Evolutionary conservation across 1,140 invertebrate genomes (phyloP).

Genomic region (Andricus grossulariae): DNA sequence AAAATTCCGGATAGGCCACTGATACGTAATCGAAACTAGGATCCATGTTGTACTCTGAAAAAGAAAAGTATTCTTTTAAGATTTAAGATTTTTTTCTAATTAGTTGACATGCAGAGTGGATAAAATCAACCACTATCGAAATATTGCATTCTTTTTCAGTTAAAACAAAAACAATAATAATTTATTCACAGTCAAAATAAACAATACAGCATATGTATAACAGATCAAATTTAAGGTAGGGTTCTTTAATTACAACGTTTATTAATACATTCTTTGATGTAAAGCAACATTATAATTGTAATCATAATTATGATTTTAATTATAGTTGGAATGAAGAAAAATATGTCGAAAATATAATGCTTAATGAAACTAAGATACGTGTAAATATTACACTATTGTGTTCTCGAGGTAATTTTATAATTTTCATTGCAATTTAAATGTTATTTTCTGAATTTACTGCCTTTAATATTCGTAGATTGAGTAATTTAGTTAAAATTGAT

Average conservation of each 20-base stretch:
- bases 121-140: background rate
- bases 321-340: too few species aligned
- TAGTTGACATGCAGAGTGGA: background rate
- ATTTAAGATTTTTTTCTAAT: background rate
- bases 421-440: background rate
- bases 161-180: background rate
- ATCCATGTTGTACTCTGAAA: background rate
- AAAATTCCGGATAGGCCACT: background rate
- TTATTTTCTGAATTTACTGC: background rate
- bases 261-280: too few species aligned
- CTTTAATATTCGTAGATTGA: too few species aligned
- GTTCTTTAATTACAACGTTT: too few species aligned
- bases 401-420: background rate
- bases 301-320: too few species aligned
- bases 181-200: background rate
- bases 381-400: too few species aligned
- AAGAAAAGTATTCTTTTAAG: background rate
- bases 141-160: background rate
- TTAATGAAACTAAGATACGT: too few species aligned
- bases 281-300: too few species aligned
- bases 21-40: background rate
- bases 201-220: too few species aligned
- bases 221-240: too few species aligned
- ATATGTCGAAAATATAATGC: too few species aligned
- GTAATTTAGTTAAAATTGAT: background rate